Conservation (phyloP, 2,797 vertebrate genomes). For the Eulemur mongoz region DNA sequence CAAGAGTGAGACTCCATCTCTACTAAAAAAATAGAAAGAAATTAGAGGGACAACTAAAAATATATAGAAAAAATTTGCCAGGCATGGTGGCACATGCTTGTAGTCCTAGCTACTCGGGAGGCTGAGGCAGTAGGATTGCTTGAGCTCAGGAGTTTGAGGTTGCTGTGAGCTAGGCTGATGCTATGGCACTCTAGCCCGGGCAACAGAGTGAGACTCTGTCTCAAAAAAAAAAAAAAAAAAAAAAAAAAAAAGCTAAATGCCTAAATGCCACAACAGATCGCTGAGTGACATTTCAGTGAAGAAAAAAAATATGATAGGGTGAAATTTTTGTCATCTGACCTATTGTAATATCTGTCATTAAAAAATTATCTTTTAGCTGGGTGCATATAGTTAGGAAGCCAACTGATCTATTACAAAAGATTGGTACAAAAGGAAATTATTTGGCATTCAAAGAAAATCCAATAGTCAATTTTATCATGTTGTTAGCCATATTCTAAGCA, state of each 20-base stretch:
- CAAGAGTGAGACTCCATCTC: too few relatives aligned
- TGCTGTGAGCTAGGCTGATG: too few relatives aligned
- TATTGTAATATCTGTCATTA: neutral
- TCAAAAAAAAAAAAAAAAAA: neutral
- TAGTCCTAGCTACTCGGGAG: too few relatives aligned
- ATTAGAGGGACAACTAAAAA: too few relatives aligned
- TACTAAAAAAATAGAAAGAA: too few relatives aligned
- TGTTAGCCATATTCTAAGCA: neutral
- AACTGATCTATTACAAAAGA: neutral
- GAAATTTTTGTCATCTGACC: neutral
- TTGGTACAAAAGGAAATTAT: neutral
- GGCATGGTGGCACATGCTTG: too few relatives aligned
- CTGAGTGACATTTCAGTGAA: neutral
- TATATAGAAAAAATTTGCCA: too few relatives aligned
- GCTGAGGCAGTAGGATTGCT: too few relatives aligned
- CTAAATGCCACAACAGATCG: neutral
- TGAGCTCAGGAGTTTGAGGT: too few relatives aligned
- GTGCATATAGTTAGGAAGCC: neutral
- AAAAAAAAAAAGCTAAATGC: too few relatives aligned
- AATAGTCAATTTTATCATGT: neutral
- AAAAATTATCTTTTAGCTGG: neutral
- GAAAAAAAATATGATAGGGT: neutral
- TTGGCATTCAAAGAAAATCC: neutral
- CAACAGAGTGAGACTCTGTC: too few relatives aligned
- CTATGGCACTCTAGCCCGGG: too few relatives aligned